Conservation (phyloP, 2,888 invertebrate species). For the Ptychoptera contaminata region DNA sequence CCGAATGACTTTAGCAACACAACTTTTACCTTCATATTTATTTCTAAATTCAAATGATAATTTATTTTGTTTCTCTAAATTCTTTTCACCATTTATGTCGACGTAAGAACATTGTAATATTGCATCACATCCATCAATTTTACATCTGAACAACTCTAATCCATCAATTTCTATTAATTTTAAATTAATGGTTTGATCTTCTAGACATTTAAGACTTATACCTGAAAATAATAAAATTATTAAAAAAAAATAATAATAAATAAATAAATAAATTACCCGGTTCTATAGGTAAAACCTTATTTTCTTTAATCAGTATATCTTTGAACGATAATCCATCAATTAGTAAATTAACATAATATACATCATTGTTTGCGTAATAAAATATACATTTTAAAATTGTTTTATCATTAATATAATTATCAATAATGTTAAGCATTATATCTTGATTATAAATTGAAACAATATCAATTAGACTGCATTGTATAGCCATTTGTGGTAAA, state of each 20-base stretch:
- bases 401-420: conserved; percentile 23
- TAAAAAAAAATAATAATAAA: not conserved
- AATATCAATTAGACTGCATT: conserved; percentile 47
- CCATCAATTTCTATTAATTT: conserved; percentile 21
- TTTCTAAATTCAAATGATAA: conserved; percentile 32
- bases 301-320: conserved; percentile 19
- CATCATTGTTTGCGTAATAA: conserved; percentile 15
- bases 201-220: conserved; percentile 21
- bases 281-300: conserved; percentile 20
- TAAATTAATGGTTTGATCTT: conserved; percentile 27
- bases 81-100: conserved; percentile 17
- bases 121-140: conserved; percentile 24
- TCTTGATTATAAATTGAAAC: conserved; percentile 34
- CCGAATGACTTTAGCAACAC: conserved; percentile 22
- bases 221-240: conserved; percentile 13
- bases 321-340: conserved; percentile 23
- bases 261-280: conserved; percentile 11
- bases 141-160: conserved; percentile 26
- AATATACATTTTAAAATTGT: conserved; percentile 24
- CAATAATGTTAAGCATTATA: conserved; percentile 14
- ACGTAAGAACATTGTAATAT: conserved; percentile 26
- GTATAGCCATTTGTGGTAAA: conserved; percentile 53
- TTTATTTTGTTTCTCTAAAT: conserved; percentile 23
- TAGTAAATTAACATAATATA: conserved; percentile 23
- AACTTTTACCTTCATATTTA: conserved; percentile 30